Evolutionary conservation across 2,888 invertebrate species (phyloP).

Genomic region (Dascillus cervinus): DNA sequence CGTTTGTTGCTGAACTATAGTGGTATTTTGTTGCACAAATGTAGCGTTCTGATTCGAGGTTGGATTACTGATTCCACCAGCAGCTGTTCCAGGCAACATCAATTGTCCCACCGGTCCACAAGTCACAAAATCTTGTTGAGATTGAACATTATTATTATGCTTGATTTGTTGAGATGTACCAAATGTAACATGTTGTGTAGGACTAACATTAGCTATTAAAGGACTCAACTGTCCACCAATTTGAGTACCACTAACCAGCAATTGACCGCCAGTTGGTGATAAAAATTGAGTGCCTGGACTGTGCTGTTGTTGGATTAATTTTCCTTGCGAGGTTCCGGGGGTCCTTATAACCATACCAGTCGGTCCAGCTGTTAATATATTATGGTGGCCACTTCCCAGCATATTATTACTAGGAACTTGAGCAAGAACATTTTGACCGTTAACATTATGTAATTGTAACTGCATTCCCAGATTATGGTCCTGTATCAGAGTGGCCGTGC

Average conservation of each 20-base stretch:
- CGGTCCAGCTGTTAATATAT: slow-evolving; percentile 58
- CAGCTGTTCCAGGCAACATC: slow-evolving; percentile 66
- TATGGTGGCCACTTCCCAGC: slow-evolving; percentile 57
- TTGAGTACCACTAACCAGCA: slow-evolving; percentile 64
- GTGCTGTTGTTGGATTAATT: slow-evolving; percentile 59
- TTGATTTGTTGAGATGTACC: slow-evolving; percentile 49
- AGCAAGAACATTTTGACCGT: slow-evolving; percentile 67
- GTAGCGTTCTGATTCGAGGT: slow-evolving; percentile 57
- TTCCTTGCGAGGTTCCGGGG: slow-evolving; percentile 60
- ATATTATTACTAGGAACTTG: slow-evolving; percentile 60
- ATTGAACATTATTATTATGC: slow-evolving; percentile 37
- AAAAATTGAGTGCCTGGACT: slow-evolving; percentile 64
- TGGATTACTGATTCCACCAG: slow-evolving; percentile 49
- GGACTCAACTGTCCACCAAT: slow-evolving; percentile 74
- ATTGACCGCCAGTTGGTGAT: slow-evolving; percentile 66
- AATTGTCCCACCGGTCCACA: slow-evolving; percentile 62
- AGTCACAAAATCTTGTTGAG: slow-evolving; percentile 64
- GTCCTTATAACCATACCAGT: slow-evolving; percentile 74
- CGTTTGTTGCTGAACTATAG: slow-evolving; percentile 75
- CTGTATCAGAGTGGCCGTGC: slow-evolving; percentile 61
- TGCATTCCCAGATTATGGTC: slow-evolving; percentile 67
- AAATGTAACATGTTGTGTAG: slow-evolving; percentile 58
- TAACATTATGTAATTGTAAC: slow-evolving; percentile 71
- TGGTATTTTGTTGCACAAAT: slow-evolving; percentile 78
- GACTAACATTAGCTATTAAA: slow-evolving; percentile 65